Base-by-base conservation (phyloP, 2,797 vertebrate genomes). In the Onychomys arenicola region DNA sequence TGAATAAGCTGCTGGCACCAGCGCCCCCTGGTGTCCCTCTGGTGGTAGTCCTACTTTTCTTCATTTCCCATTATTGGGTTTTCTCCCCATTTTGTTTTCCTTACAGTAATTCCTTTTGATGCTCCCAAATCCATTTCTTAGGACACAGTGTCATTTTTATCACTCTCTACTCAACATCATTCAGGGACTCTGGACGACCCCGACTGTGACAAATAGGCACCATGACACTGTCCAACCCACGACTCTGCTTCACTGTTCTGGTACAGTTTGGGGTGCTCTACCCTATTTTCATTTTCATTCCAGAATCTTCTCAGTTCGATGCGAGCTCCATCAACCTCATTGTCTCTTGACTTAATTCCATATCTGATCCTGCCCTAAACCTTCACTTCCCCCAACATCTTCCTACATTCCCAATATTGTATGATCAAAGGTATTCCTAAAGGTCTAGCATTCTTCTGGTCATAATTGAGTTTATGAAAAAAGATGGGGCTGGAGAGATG, bases 71-170 rank as follows among this genome's bases (percentile, higher is more conserved):
- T 17, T 8, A 78, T 85, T 29, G 71, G 17, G 19, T 81, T 69
- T 94, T 65, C 49, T 23, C 43, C 78, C 40, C 27, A n/a, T 37
- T 57, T 61, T 83, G 27, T 21, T 21, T 91, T 89, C 43, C 86
- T 65, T 90, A 29, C 40, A 84, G 12, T 34, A 63, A 23, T 81
- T 83, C 55, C 93, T 84, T 14, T 6, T 49, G 89, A 32, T 34
- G 65, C 12, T 59, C 88, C 19, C 23, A 19, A 96, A 89, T 93
- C 86, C n/a, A 69, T 89, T 90, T 90, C 87, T 63, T 94, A 90
- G 86, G 83, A 43, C 46, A 83, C 0, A 40, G 37, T 81, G 87
- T 84, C n/a, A 71, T 52, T 52, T 63, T 65, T 34, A 63, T 80
- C 17, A 65, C 9, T 92, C 32, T 92, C 43, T 49, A 46, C 23